phyloP scores from a whole-genome alignment of 2,888 invertebrate species.

The Folsomia manolachei region DNA sequence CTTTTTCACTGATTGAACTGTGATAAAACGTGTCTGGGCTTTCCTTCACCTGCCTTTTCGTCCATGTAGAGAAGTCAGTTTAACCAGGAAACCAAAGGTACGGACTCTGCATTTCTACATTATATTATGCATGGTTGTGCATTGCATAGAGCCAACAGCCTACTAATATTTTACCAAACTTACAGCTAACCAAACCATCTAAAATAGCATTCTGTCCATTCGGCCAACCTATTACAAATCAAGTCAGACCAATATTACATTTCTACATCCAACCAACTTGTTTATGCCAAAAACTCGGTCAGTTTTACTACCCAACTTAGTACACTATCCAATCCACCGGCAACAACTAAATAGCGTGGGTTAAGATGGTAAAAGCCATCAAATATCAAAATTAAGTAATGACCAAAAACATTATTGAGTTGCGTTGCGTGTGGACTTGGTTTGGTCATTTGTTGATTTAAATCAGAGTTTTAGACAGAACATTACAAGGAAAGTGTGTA shows the following conservation, averaged over 20 bases:
- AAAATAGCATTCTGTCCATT: neutral
- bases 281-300: neutral
- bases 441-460: conserved; percentile 5
- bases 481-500: too few species aligned
- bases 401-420: neutral
- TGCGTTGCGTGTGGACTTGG: neutral
- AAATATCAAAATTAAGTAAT: neutral
- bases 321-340: too few species aligned
- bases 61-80: neutral
- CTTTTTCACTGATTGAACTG: conserved; percentile 4
- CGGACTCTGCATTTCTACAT: too few species aligned
- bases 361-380: neutral
- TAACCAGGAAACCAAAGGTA: neutral
- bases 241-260: neutral
- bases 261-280: neutral
- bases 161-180: too few species aligned
- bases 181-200: too few species aligned
- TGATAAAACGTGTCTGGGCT: conserved; percentile 6
- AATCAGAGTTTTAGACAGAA: neutral
- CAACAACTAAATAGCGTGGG: too few species aligned
- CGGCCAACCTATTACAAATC: neutral
- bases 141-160: too few species aligned
- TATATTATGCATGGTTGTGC: too few species aligned
- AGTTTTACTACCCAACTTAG: neutral
- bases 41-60: conserved; percentile 7